phyloP scores from a whole-genome alignment of 2,797 vertebrate genomes.

The Knipowitschia caucasica region DNA sequence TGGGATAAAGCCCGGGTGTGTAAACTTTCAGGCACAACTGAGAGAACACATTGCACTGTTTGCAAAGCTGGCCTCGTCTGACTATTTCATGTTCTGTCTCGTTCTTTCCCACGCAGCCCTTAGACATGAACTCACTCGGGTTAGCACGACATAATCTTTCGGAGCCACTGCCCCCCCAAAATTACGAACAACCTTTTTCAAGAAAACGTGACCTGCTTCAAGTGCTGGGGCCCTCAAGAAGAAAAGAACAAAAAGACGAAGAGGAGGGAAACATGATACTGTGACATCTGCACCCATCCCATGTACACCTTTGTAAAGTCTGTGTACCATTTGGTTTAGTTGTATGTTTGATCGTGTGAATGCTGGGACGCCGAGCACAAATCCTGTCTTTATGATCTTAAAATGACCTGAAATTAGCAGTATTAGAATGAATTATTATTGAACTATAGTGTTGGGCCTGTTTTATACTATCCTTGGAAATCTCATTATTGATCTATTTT shows the following conservation, averaged over 20 bases:
- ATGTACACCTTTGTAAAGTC: constrained; percentile 54
- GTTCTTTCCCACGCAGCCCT: constrained; percentile 78
- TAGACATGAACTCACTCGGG: constrained; percentile 97
- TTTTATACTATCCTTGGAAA: too few species aligned
- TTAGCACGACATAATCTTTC: constrained; percentile 92
- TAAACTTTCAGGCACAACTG: too few species aligned
- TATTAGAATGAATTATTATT: too few species aligned
- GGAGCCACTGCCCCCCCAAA: constrained; percentile 42
- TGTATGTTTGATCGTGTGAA: constrained; percentile 36
- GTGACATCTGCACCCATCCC: constrained; percentile 64
- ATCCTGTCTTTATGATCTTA: background rate
- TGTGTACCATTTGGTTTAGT: constrained; percentile 53
- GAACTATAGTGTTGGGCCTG: background rate
- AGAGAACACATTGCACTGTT: too few species aligned
- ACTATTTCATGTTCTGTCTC: background rate
- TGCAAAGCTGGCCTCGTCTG: too few species aligned
- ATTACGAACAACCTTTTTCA: background rate
- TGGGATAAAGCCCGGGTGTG: too few species aligned
- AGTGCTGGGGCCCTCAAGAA: constrained; percentile 66
- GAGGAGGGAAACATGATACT: constrained; percentile 61
- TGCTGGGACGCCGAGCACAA: background rate
- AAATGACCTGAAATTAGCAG: background rate
- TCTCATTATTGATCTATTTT: too few species aligned
- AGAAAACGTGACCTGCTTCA: constrained; percentile 59
- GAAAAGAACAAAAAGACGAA: constrained; percentile 5